Conservation (phyloP, 2,888 invertebrate species). For the Scaeva pyrastri region DNA sequence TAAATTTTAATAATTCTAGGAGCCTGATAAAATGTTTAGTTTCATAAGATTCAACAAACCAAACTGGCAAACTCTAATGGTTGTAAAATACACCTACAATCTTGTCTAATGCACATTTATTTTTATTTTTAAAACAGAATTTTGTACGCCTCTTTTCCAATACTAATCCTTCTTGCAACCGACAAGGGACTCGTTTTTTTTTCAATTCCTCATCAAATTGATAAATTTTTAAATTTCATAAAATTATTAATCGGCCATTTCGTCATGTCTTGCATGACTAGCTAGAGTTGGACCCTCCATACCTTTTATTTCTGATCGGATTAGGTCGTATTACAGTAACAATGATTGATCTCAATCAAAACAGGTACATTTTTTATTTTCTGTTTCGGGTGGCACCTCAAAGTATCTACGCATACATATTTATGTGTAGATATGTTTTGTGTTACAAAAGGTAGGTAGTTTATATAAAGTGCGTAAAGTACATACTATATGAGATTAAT, state of each 20-base stretch:
- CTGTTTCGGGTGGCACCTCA: constrained; percentile 2
- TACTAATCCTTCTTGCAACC: constrained; percentile 2
- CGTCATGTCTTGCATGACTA: not conserved
- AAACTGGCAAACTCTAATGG: not conserved
- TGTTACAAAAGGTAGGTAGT: not conserved
- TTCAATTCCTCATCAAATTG: not conserved
- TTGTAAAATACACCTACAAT: not conserved
- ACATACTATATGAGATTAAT: not conserved
- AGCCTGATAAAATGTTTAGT: not conserved
- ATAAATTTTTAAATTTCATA: constrained; percentile 3
- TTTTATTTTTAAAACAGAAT: not conserved
- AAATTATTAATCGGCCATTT: constrained; percentile 26
- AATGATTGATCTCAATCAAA: constrained; percentile 33
- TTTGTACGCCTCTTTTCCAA: constrained; percentile 8
- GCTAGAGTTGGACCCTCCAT: not conserved
- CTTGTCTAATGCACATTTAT: not conserved
- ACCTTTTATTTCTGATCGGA: constrained; percentile 30
- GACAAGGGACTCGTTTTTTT: not conserved
- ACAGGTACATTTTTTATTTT: not conserved
- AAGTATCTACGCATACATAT: not conserved
- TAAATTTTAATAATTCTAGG: not conserved
- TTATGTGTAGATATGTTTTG: not conserved
- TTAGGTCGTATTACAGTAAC: constrained; percentile 31
- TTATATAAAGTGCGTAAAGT: not conserved
- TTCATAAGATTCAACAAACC: not conserved